Base-by-base conservation (phyloP, 2,113 vertebrate genomes). In the Caranx melampygus region DNA sequence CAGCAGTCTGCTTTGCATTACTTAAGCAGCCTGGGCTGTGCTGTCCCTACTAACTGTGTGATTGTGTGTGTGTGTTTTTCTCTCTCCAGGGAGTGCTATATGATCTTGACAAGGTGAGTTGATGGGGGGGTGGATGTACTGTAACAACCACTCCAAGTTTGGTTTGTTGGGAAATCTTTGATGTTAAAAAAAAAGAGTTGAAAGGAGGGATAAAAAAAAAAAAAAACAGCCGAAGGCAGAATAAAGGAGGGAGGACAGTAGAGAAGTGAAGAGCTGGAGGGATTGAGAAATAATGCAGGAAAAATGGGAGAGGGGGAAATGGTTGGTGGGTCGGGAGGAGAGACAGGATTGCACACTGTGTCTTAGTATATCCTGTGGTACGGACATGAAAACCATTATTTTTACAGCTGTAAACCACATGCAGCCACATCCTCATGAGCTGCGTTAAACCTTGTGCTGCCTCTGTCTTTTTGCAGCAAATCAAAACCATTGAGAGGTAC, bases 51-150 rank as follows among this genome's bases (percentile, higher is more conserved):
- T 83, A 65, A 91, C 68, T 54, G 34, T 49, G 37, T 52, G 40
- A 47, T 11, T 80, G 34, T 80, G 40, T 86, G 63, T 91, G 13
- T 73, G 58, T 82, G 31, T 60, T 15, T 57, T 34, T 52, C 93
- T 69, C 59, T 81, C 67, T 94, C 47, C 91, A 99, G 98, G 98
- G 98, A 62, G 97, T 99, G 67, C 95, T 99, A 59, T 99, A 99
- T 0, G 98, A 99, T 89, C 95, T 99, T 68, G 98, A 99, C 94
- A 99, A 99, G 97, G 98, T 99, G 94, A 55, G 97, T 86, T 84
- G 75, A 81, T 42, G 20, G 65, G 67, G 44, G 20, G 37, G 69
- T 59, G 54, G 45, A 51, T 70, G 18, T 21, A 34, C 65, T 70
- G 31, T 64, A 78, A 60, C 40, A 63, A 64, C n/a, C 8, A 2